A percentile compares a stretch with the other conserved stretches of the same genome.
phyloP scores from a whole-genome alignment of 2,113 vertebrate species.

The Hemichromis elongatus region DNA sequence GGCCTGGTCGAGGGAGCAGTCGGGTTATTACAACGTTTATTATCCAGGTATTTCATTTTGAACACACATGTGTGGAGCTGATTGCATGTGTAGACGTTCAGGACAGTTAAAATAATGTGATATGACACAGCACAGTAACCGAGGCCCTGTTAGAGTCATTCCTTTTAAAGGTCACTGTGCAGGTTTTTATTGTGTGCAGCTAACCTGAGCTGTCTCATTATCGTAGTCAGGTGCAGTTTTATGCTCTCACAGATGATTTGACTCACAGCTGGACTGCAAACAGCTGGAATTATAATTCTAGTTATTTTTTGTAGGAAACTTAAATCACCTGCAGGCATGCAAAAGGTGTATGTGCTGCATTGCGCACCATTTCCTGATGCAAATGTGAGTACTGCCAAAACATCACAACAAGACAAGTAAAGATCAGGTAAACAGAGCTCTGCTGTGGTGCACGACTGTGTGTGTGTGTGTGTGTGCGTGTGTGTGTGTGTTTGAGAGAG shows the following conservation, averaged over 20 bases:
- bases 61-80: not conserved
- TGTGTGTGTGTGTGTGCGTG: not conserved
- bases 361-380: not conserved
- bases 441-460: not conserved
- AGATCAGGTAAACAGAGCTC: not conserved
- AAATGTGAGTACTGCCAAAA: not conserved
- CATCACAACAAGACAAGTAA: not conserved
- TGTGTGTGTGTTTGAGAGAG: not conserved
- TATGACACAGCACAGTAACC: not conserved
- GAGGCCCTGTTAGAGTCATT: not conserved
- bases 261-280: not conserved
- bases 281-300: not conserved
- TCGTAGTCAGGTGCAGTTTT: no score
- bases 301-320: not conserved
- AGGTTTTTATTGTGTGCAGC: not conserved
- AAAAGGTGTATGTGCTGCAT: not conserved
- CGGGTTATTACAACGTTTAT: not conserved
- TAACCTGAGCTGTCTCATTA: not conserved
- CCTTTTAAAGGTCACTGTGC: not conserved
- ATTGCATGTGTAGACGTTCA: not conserved
- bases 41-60: not conserved
- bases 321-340: not conserved
- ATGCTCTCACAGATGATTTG: not conserved
- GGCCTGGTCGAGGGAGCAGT: not conserved
- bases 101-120: not conserved